Evolutionary conservation across 2,888 invertebrate species (phyloP).

Genomic region (Lamellibrachia columna): DNA sequence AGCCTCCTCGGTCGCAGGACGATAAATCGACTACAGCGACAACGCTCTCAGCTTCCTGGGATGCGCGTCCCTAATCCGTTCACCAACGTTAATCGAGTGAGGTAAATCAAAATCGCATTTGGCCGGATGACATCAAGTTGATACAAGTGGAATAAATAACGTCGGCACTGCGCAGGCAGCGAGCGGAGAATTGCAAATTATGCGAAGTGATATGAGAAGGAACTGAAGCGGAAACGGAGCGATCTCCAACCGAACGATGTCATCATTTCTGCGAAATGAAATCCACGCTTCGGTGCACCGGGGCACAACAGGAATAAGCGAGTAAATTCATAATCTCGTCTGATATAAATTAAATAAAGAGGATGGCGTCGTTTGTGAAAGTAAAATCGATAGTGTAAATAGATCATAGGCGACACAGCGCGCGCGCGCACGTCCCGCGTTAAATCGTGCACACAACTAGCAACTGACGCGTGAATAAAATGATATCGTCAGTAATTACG

Average conservation of each 20-base stretch:
- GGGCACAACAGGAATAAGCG: not conserved
- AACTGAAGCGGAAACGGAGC: not conserved
- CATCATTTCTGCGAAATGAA: not conserved
- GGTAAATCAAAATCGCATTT: constrained; percentile 16
- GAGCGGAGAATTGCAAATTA: not conserved
- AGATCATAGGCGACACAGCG: not conserved
- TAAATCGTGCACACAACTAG: not conserved
- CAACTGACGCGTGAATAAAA: not conserved
- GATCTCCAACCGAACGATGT: not conserved
- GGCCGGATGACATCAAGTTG: not conserved
- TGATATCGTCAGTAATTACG: not conserved
- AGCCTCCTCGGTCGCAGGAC: not conserved
- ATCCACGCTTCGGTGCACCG: not conserved
- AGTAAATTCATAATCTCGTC: constrained; percentile 6
- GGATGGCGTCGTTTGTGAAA: constrained; percentile 5
- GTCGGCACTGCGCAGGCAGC: not conserved
- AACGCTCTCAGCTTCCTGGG: not conserved
- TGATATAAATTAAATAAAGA: constrained; percentile 10
- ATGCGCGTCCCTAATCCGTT: not conserved
- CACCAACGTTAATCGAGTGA: not conserved
- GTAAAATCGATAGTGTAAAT: not conserved
- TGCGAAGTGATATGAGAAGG: not conserved
- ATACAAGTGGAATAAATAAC: not conserved
- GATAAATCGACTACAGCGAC: not conserved
- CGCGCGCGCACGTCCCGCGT: not conserved